Conservation (phyloP, 2,113 vertebrate species). For the Lampris incognitus region DNA sequence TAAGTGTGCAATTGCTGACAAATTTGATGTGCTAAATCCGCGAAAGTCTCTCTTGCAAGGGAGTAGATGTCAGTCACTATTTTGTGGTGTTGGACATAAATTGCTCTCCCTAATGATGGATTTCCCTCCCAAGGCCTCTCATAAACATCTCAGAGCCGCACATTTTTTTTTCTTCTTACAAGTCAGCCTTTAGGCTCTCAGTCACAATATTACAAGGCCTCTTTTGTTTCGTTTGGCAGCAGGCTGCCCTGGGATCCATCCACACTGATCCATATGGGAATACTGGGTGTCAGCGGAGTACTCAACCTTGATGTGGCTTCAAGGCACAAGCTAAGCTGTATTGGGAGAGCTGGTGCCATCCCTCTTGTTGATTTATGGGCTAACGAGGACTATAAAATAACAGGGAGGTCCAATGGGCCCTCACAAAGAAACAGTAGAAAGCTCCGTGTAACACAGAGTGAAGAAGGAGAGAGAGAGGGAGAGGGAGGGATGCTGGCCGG, state of each 20-base stretch:
- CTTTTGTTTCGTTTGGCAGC: constrained; percentile 74
- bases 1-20: constrained; percentile 6
- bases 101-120: constrained; percentile 72
- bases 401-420: constrained; percentile 40
- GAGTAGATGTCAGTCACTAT: constrained; percentile 64
- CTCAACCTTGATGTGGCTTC: constrained; percentile 66
- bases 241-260: constrained; percentile 56
- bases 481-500: constrained; percentile 27
- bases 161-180: constrained; percentile 16
- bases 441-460: constrained; percentile 15
- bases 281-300: constrained; percentile 67
- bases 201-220: constrained; percentile 71
- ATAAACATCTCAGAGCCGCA: constrained; percentile 69
- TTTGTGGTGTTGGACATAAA: constrained; percentile 60
- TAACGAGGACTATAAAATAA: constrained; percentile 64
- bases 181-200: constrained; percentile 69
- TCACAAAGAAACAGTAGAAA: constrained; percentile 70
- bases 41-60: constrained; percentile 39
- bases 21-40: constrained; percentile 32
- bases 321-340: constrained; percentile 63
- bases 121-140: constrained; percentile 71
- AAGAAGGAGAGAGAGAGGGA: constrained; percentile 29
- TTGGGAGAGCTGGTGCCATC: constrained; percentile 49
- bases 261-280: constrained; percentile 51
- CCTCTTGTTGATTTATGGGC: constrained; percentile 77